These are phyloP conservation scores for Anser cygnoides DNA, from an alignment of 2,113 vertebrate genomes.

Conservation along the genomic window DNA sequence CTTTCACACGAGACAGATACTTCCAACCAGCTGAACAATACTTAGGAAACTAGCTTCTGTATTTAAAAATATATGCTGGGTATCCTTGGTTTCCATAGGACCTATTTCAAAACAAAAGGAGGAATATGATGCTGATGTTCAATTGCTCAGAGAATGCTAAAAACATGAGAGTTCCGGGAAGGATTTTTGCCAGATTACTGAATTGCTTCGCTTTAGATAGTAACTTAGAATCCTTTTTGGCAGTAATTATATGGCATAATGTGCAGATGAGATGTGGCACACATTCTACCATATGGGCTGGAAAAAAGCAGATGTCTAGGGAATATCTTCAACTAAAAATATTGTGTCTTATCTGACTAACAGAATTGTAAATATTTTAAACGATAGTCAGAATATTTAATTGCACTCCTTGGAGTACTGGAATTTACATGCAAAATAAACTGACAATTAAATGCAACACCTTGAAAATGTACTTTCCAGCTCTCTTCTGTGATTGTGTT, in stretches of 20 bases:
- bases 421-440: slow-evolving; percentile 48
- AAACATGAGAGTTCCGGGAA: not conserved
- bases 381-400: slow-evolving; percentile 62
- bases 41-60: not conserved
- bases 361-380: slow-evolving; percentile 70
- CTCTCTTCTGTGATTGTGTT: not conserved
- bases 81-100: not conserved
- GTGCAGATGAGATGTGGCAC: slow-evolving; percentile 46
- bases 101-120: not conserved
- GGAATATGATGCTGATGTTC: not conserved
- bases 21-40: not conserved
- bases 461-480: not conserved
- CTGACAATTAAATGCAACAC: not conserved
- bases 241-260: not conserved
- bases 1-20: not conserved
- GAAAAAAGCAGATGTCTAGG: slow-evolving; percentile 63
- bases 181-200: not conserved
- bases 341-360: slow-evolving; percentile 63
- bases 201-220: slow-evolving; percentile 15
- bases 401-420: slow-evolving; percentile 25
- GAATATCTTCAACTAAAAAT: slow-evolving; percentile 66
- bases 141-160: not conserved
- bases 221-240: slow-evolving; percentile 32
- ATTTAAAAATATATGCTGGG: not conserved
- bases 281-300: slow-evolving; percentile 53